A percentile compares a stretch with the other conserved stretches of the same genome.
These are phyloP conservation scores for Prosopocoilus inquinatus DNA, from an alignment of 2,888 invertebrate genomes.

Conservation along the genomic window DNA sequence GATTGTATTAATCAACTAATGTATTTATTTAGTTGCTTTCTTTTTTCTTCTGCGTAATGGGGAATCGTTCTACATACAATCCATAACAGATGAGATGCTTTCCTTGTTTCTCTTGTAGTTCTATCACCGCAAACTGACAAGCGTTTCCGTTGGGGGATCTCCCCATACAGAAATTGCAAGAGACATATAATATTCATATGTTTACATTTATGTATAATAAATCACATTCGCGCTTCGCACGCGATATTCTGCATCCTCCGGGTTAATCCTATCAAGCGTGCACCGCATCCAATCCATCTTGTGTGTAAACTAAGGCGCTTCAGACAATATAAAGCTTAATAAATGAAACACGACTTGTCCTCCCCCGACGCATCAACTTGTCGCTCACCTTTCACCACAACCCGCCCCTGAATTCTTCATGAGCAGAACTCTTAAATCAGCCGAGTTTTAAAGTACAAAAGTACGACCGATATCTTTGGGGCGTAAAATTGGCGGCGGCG, in stretches of 20 bases:
- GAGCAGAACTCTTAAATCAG: conserved; percentile 22
- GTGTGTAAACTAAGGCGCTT: conserved; percentile 17
- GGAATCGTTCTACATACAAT: no score
- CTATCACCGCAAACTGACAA: no score
- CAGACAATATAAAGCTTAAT: conserved; percentile 29
- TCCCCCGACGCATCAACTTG: conserved; percentile 23
- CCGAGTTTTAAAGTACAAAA: conserved; percentile 7
- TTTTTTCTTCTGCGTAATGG: no score
- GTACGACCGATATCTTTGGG: background rate
- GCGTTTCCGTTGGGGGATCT: no score
- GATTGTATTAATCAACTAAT: no score
- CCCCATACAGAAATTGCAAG: no score
- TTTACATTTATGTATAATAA: background rate
- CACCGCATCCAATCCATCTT: conserved; percentile 7
- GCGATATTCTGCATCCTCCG: background rate
- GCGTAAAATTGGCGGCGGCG: no score
- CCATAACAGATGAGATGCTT: no score
- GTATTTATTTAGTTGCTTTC: no score
- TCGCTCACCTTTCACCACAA: conserved; percentile 24
- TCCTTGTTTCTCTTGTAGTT: no score
- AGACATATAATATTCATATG: background rate
- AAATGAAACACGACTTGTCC: conserved; percentile 24
- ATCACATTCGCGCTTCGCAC: background rate
- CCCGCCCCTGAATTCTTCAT: conserved; percentile 27
- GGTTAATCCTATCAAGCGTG: conserved; percentile 7